phyloP scores from a whole-genome alignment of 2,113 vertebrate genomes.

The Centrocercus urophasianus region DNA sequence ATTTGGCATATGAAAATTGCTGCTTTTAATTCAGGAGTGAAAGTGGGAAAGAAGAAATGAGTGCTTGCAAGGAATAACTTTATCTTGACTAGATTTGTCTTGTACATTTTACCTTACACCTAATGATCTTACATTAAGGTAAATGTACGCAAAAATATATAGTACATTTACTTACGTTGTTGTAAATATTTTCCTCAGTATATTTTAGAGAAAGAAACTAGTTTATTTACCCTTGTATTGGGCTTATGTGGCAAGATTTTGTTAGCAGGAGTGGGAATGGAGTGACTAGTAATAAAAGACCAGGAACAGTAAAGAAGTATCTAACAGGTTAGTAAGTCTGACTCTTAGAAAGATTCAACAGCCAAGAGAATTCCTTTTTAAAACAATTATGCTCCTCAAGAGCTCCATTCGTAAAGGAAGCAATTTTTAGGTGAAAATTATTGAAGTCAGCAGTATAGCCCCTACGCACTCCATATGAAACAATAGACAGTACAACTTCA shows the following conservation, averaged over 20 bases:
- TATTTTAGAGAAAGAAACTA: slow-evolving; percentile 6
- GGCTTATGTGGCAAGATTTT: background rate
- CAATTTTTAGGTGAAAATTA: slow-evolving; percentile 24
- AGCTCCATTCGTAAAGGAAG: background rate
- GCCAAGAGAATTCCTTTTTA: background rate
- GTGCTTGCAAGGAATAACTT: background rate
- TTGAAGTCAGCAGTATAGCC: slow-evolving; percentile 5
- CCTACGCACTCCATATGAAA: background rate
- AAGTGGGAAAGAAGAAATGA: background rate
- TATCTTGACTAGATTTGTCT: background rate
- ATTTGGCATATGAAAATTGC: background rate
- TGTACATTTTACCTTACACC: background rate
- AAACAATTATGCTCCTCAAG: slow-evolving; percentile 25
- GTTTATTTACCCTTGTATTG: slow-evolving; percentile 3
- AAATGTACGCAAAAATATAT: background rate
- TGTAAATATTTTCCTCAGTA: background rate
- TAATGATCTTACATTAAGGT: background rate
- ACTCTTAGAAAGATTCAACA: slow-evolving; percentile 16
- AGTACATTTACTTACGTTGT: background rate
- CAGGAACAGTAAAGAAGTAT: background rate
- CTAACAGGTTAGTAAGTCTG: background rate
- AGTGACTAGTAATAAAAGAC: slow-evolving; percentile 5
- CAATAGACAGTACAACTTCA: background rate
- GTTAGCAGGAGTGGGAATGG: background rate
- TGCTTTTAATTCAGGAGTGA: background rate